phyloP scores from a whole-genome alignment of 2,113 vertebrate genomes.

The Dipodomys spectabilis region DNA sequence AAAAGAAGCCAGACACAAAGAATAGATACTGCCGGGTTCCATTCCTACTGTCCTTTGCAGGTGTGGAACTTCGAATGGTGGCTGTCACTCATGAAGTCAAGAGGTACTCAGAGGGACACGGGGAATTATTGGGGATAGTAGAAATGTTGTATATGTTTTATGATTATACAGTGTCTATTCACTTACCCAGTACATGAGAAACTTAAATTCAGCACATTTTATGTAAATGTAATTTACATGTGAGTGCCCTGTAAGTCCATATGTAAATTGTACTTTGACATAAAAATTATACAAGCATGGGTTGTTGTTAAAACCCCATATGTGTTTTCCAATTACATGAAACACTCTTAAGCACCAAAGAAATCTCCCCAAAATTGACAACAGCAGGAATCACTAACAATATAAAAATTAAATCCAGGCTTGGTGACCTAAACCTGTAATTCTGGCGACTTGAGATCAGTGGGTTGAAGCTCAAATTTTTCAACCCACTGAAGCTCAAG shows the following conservation, averaged over 20 bases:
- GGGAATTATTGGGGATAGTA: background rate
- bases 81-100: background rate
- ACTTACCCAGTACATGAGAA: background rate
- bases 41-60: background rate
- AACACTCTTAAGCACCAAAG: background rate
- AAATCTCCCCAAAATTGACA: background rate
- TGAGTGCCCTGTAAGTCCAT: background rate
- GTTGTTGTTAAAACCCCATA: too few relatives aligned
- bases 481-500: too few relatives aligned
- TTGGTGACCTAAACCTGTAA: too few relatives aligned
- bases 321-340: background rate
- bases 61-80: background rate
- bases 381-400: background rate
- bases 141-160: background rate
- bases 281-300: conserved; percentile 5
- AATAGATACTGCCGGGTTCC: background rate
- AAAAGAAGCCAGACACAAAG: background rate
- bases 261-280: background rate
- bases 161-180: background rate
- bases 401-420: background rate
- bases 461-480: too few relatives aligned
- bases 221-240: background rate
- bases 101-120: background rate
- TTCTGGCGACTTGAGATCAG: too few relatives aligned
- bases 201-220: background rate